These are phyloP conservation scores for Nysson spinosus DNA, from an alignment of 2,888 invertebrate genomes.

Conservation along the genomic window DNA sequence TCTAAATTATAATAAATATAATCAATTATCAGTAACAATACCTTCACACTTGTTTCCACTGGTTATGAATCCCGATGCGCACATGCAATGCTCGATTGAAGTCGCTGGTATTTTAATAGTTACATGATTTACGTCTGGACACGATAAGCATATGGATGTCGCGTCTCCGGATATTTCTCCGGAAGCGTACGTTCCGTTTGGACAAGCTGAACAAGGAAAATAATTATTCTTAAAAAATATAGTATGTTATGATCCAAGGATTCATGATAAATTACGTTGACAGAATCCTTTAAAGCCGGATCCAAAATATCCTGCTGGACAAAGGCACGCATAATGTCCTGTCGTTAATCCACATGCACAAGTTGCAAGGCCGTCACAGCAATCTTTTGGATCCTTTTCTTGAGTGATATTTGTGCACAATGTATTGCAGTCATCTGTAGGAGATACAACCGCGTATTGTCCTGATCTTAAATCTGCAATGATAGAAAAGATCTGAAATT, in stretches of 20 bases:
- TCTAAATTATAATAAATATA: not conserved
- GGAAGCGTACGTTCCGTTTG: slow-evolving; percentile 81
- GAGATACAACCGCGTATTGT: slow-evolving; percentile 79
- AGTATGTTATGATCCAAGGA: not conserved
- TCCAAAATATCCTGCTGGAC: slow-evolving; percentile 83
- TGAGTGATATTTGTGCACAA: slow-evolving; percentile 76
- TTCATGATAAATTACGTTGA: slow-evolving; percentile 79
- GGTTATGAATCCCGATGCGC: slow-evolving; percentile 81
- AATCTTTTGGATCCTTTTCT: slow-evolving; percentile 69
- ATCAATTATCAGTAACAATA: too few relatives aligned
- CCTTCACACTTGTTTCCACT: slow-evolving; percentile 80
- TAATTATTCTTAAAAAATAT: not conserved
- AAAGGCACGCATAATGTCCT: slow-evolving; percentile 84
- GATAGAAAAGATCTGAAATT: too few relatives aligned
- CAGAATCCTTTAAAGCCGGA: slow-evolving; percentile 81
- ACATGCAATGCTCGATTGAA: slow-evolving; percentile 80
- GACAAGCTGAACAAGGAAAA: slow-evolving; percentile 80
- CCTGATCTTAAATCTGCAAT: slow-evolving; percentile 81
- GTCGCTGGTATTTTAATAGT: slow-evolving; percentile 80
- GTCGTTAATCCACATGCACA: slow-evolving; percentile 84
- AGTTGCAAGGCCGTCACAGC: slow-evolving; percentile 81
- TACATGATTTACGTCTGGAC: slow-evolving; percentile 83
- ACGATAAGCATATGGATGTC: slow-evolving; percentile 78
- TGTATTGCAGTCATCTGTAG: slow-evolving; percentile 78
- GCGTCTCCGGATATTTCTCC: slow-evolving; percentile 79